Base-by-base conservation (phyloP, 2,113 vertebrate genomes). In the Hylia prasina region DNA sequence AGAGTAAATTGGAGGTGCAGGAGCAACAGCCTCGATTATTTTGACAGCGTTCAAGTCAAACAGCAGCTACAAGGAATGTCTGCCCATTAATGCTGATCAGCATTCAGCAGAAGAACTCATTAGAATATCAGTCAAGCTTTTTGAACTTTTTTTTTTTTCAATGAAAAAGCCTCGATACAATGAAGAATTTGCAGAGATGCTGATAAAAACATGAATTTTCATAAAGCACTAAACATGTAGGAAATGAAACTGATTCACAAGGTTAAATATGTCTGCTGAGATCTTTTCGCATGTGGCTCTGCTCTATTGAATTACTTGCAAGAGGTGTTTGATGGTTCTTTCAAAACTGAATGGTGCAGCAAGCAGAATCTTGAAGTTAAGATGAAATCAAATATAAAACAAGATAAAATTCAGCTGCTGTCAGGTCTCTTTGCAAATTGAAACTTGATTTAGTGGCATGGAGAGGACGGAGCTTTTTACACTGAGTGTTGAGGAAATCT, bases 151-250 rank as follows among this genome's bases (percentile, higher is more conserved):
- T 58, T 85, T 90, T 94, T 79, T 81, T 66, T 89, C 69, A 91
- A 58, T 70, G 50, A 77, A 56, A 56, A 88, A 89, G 22, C 35
- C 57, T 53, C 48, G 33, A 37, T 60, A 86, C 82, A 94, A 90
- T 61, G 58, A 93, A 24, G 44, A 87, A 82, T 76, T 94, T 75
- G 69, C 4, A n/a, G 50, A 93, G 93, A 87, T 75, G 82, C 64
- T 77, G 88, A 96, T 94, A 73, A 96, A 96, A 93, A 63, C 90
- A 87, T 66, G 79, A 70, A 80, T 97, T 92, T 93, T 91, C 93
- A 94, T 86, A 90, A 88, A 96, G 72, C 80, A 11, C 72, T 84
- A 77, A 96, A 92, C 88, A 94, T 16, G 64, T 86, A 83, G 69
- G 94, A 92, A 97, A 93, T 93, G 65, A 93, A 90, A 87, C 93